Percentiles rank a stretch among this genome's conserved stretches.
phyloP scores from a whole-genome alignment of 2,888 invertebrate genomes.

The Magallana nippona region DNA sequence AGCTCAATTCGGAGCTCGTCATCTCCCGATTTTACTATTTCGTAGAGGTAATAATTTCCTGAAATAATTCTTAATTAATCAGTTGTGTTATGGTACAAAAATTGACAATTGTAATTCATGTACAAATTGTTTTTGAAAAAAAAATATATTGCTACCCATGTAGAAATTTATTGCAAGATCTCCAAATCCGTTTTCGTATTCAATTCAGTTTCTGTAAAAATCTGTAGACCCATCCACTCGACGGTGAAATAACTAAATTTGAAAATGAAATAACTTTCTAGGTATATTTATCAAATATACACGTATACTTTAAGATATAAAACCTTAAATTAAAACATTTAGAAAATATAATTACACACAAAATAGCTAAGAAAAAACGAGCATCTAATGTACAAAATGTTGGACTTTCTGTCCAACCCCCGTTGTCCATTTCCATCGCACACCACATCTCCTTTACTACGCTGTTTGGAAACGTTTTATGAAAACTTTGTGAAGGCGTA shows the following conservation, averaged over 20 bases:
- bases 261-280: no score
- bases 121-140: no score
- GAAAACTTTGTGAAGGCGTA: background rate
- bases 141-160: background rate
- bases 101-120: no score
- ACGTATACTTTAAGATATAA: no score
- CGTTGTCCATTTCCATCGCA: background rate
- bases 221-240: background rate
- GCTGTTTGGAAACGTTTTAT: background rate
- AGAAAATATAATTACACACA: no score
- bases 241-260: background rate
- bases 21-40: background rate
- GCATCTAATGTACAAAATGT: no score
- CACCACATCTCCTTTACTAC: background rate
- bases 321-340: no score
- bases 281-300: no score
- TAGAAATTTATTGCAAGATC: background rate
- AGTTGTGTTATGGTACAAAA: no score
- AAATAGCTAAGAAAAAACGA: no score
- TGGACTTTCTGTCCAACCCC: background rate
- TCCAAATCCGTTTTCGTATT: slow-evolving; percentile 18
- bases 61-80: background rate
- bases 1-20: background rate
- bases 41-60: background rate
- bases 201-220: background rate